These are phyloP conservation scores for Watsonalla binaria DNA, from an alignment of 2,888 invertebrate species.

Conservation along the genomic window DNA sequence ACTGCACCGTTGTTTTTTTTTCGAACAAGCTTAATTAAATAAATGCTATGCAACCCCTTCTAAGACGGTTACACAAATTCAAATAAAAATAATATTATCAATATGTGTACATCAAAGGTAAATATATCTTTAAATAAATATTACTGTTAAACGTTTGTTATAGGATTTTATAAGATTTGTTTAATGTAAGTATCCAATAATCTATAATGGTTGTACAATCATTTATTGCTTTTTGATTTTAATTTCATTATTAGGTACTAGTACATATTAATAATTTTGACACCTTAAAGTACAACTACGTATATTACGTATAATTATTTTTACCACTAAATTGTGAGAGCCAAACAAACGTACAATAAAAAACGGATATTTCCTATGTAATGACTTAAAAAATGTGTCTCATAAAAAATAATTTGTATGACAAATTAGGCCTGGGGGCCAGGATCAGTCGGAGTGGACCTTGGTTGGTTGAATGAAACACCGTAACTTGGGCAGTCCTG, in stretches of 20 bases:
- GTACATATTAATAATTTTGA: background rate
- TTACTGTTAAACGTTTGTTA: background rate
- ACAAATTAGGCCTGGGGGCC: too few species aligned
- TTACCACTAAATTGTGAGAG: background rate
- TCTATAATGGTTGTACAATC: constrained; percentile 1
- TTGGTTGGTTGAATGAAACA: too few species aligned
- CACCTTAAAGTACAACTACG: background rate
- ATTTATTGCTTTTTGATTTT: constrained; percentile 2
- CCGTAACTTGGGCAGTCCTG: too few species aligned
- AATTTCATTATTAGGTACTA: background rate
- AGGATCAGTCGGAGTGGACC: too few species aligned
- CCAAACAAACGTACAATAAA: background rate
- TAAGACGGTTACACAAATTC: too few species aligned
- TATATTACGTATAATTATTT: background rate
- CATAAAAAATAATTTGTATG: too few species aligned
- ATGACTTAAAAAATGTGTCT: too few species aligned
- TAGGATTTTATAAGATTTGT: background rate
- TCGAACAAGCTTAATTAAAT: background rate
- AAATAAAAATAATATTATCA: too few species aligned
- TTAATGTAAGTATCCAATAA: background rate
- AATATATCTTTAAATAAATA: constrained; percentile 1
- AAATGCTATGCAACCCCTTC: too few species aligned
- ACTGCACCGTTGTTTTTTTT: background rate
- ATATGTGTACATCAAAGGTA: background rate
- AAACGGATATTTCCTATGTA: too few species aligned